Base-by-base conservation (phyloP, 2,888 invertebrate genomes). In the Belgica antarctica region DNA sequence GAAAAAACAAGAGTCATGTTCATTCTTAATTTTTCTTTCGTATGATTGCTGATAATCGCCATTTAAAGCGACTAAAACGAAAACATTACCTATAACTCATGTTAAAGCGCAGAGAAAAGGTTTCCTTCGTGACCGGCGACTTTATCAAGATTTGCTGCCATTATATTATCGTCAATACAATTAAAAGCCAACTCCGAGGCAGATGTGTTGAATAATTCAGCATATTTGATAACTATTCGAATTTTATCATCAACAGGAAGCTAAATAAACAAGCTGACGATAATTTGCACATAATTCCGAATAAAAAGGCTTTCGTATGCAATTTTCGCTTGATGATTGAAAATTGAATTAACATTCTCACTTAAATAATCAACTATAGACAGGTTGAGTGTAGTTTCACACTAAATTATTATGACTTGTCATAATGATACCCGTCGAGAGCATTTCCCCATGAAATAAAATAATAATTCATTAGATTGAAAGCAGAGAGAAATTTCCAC, bases 51-150 rank as follows among this genome's bases (percentile, higher is more conserved):
- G 68, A 57, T 68, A 68, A 68, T 68, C 68, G 34, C 17, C 68
- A 68, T 68, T 68, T 57, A 68, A 34, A 57, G 68, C 17, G 68
- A 68, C 22, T 65, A 68, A 68, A 68, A 68, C 57, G 57, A 47
- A 68, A 68, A 22, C 68, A 27, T 27, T 59, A 12, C 19, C 22
- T 10, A 68, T 57, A 34, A 31, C 52, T 57, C 57, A 28, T 15
- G 59, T 25, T 59, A 59, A 59, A 19, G 27, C n/a, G 24, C 25
- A 22, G 59, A 52, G 27, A 59, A 59, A 27, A 59, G 12, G 34
- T 31, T 12, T 31, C 34, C 12, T 5, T 31, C 34, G 34, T 62
- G 62, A 62, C 62, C 36, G 3, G 19, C 15, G 34, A 34, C 19
- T 31, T 17, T 62, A 62, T 62, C 62, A 31, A 31, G 62, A 62